Evolutionary conservation across 2,888 invertebrate species (phyloP).

Genomic region (Notodonta dromedarius): DNA sequence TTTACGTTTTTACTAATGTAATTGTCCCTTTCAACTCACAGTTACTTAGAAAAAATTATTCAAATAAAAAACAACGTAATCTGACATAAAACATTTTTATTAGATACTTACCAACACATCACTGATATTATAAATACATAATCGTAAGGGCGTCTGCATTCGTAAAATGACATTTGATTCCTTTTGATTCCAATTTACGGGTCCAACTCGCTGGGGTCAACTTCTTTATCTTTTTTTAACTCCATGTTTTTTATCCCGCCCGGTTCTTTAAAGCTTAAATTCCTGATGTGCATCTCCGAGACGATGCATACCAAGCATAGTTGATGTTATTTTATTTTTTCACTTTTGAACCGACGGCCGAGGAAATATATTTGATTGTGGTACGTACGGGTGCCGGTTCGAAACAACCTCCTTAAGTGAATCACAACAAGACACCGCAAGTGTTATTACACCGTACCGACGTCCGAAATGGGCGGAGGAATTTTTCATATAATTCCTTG

Average conservation of each 20-base stretch:
- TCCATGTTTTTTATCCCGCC: constrained; percentile 57
- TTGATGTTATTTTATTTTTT: constrained; percentile 74
- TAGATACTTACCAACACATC: constrained; percentile 38
- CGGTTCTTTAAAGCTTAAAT: constrained; percentile 76
- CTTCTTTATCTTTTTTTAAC: constrained; percentile 48
- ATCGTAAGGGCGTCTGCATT: constrained; percentile 55
- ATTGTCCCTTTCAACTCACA: neutral
- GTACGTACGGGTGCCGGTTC: constrained; percentile 55
- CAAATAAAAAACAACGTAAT: constrained; percentile 23
- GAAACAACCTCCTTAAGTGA: constrained; percentile 39
- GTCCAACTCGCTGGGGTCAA: constrained; percentile 68
- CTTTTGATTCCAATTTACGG: constrained; percentile 79
- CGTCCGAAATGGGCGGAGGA: constrained; percentile 22
- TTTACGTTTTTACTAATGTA: neutral
- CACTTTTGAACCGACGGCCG: constrained; percentile 51
- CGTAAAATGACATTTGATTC: constrained; percentile 80
- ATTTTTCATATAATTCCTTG: constrained; percentile 19
- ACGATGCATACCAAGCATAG: constrained; percentile 81
- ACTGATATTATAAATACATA: constrained; percentile 56
- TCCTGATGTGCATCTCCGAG: constrained; percentile 79
- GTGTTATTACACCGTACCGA: constrained; percentile 55
- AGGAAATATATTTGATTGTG: constrained; percentile 71
- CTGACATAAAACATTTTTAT: constrained; percentile 47
- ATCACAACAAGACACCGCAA: constrained; percentile 48
- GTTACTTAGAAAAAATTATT: constrained; percentile 9